Conservation (phyloP, 2,113 vertebrate genomes). For the Canis aureus region DNA sequence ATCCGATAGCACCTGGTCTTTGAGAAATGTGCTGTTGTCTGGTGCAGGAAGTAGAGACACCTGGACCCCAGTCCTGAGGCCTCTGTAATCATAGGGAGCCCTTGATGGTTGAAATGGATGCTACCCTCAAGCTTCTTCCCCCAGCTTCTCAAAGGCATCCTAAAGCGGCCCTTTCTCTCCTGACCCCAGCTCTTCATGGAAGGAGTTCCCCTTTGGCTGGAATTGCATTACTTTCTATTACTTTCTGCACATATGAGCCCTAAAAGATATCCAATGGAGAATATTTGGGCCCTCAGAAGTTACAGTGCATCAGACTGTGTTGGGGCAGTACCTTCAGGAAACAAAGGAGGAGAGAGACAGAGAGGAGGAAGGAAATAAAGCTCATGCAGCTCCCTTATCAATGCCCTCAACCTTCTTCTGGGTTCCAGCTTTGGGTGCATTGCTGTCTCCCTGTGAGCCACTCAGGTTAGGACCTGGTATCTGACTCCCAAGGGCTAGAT, state of each 20-base stretch:
- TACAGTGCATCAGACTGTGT: neutral
- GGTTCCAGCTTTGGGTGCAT: neutral
- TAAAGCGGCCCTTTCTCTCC: neutral
- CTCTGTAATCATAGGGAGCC: neutral
- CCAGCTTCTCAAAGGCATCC: neutral
- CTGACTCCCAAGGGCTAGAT: constrained; percentile 26
- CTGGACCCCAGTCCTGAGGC: neutral
- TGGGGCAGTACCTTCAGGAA: neutral
- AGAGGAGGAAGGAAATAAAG: fast-evolving
- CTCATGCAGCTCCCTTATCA: fast-evolving
- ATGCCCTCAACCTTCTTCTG: fast-evolving
- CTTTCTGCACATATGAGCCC: neutral
- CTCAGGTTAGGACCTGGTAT: neutral
- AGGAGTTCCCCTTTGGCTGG: neutral
- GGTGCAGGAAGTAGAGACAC: neutral
- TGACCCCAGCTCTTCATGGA: neutral
- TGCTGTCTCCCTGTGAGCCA: neutral
- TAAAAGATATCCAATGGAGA: neutral
- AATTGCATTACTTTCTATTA: neutral
- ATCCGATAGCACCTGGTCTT: neutral
- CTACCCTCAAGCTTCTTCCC: neutral
- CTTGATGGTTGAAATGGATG: neutral
- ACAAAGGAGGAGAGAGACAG: neutral
- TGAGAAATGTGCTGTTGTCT: neutral
- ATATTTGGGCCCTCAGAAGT: neutral